These are phyloP conservation scores for Torymus aiolomorphi DNA, from an alignment of 2,888 invertebrate species.

Conservation along the genomic window DNA sequence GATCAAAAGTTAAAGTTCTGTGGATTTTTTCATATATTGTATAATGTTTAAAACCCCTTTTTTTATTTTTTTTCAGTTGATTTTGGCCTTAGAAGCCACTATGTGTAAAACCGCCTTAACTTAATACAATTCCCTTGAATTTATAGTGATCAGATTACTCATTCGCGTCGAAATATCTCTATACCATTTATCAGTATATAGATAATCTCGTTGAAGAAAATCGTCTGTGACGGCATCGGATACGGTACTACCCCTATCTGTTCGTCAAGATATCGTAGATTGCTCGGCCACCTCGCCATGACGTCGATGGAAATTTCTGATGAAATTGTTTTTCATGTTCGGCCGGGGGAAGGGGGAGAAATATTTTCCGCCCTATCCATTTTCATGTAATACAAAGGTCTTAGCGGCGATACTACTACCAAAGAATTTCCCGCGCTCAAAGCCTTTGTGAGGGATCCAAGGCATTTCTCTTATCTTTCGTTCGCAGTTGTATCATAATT, in stretches of 20 bases:
- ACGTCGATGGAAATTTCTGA: conserved; percentile 17
- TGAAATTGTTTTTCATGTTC: conserved; percentile 28
- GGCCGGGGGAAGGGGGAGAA: too few species aligned
- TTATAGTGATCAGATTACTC: neutral
- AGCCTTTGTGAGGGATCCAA: conserved; percentile 1
- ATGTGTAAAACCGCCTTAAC: too few species aligned
- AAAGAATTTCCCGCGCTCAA: neutral
- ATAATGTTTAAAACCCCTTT: too few species aligned
- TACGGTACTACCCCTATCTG: conserved; percentile 1
- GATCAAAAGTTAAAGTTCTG: too few species aligned
- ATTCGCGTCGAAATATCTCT: neutral
- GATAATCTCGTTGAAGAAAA: conserved; percentile 27
- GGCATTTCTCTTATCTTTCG: neutral
- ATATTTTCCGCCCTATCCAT: neutral
- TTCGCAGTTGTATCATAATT: neutral
- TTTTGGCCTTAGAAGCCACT: too few species aligned
- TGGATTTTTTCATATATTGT: too few species aligned
- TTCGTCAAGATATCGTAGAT: neutral
- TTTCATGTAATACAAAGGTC: neutral
- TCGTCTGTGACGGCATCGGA: too few species aligned
- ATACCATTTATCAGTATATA: conserved; percentile 10
- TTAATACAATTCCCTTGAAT: neutral
- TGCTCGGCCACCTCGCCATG: neutral
- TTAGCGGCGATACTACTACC: too few species aligned
- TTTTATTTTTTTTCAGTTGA: too few species aligned